These are phyloP conservation scores for Misgurnus mizolepis DNA, from an alignment of 2,113 vertebrate species.

Conservation along the genomic window DNA sequence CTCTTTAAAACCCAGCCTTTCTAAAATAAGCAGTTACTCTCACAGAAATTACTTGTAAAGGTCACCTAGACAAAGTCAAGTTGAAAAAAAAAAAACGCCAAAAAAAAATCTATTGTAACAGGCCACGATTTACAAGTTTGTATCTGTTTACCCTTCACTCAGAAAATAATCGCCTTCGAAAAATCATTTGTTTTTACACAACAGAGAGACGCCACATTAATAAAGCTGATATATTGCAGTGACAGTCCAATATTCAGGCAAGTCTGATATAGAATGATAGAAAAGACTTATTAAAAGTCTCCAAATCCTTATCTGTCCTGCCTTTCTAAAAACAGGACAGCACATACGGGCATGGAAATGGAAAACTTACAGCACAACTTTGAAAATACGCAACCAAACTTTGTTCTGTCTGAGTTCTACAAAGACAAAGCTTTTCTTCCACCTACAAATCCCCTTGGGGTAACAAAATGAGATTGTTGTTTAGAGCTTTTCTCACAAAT, in stretches of 20 bases:
- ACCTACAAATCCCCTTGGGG: neutral
- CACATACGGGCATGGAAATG: neutral
- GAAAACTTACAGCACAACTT: neutral
- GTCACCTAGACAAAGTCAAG: constrained; percentile 32
- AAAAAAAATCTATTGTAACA: constrained; percentile 26
- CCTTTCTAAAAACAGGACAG: neutral
- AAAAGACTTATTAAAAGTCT: neutral
- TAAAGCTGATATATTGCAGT: constrained; percentile 20
- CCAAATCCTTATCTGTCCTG: neutral
- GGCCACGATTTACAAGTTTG: constrained; percentile 16
- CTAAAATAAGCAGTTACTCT: constrained; percentile 15
- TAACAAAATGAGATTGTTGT: constrained; percentile 8
- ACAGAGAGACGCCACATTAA: constrained; percentile 8
- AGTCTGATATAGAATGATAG: neutral
- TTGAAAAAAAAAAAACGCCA: neutral
- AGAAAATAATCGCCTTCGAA: constrained; percentile 4
- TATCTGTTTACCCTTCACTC: constrained; percentile 17
- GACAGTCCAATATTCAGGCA: constrained; percentile 13
- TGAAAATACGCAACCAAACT: neutral
- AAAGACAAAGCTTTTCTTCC: neutral
- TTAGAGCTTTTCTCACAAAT: constrained; percentile 27
- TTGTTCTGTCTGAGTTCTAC: neutral
- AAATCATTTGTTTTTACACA: constrained; percentile 6
- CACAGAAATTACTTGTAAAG: constrained; percentile 31
- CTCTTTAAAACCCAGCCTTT: constrained; percentile 38